Conservation (phyloP, 2,113 vertebrate genomes). For the Ramphastos sulfuratus region DNA sequence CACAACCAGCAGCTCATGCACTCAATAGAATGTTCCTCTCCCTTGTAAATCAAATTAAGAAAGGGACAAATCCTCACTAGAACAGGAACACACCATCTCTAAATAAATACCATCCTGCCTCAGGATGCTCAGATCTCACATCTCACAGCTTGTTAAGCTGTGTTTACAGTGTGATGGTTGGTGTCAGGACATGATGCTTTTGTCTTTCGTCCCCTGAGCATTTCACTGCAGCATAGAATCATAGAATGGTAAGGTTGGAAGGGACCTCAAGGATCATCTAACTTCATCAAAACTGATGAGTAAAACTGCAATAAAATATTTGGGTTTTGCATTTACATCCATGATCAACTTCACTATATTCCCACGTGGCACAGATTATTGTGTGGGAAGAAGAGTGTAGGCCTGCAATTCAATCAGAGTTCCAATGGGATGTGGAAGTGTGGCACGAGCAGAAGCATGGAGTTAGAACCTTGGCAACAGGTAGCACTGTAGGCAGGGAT, state of each 20-base stretch:
- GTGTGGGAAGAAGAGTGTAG: not conserved
- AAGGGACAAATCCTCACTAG: not conserved
- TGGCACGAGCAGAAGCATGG: not conserved
- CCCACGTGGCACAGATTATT: rapidly evolving
- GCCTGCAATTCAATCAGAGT: not conserved
- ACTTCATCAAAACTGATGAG: not conserved
- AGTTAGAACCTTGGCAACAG: not conserved
- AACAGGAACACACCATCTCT: not conserved
- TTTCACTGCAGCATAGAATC: not conserved
- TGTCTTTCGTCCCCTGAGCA: not conserved
- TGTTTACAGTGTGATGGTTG: not conserved
- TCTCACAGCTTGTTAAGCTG: not conserved
- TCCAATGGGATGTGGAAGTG: not conserved
- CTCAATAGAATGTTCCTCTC: not conserved
- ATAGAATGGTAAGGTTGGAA: too few relatives aligned
- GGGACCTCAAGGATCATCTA: not conserved
- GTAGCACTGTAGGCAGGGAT: not conserved
- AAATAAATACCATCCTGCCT: not conserved
- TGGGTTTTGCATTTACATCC: not conserved
- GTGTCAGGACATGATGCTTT: not conserved
- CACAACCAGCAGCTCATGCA: not conserved
- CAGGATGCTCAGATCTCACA: not conserved
- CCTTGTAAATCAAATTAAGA: not conserved
- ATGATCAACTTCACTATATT: rapidly evolving
- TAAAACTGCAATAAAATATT: not conserved